Base-by-base conservation (phyloP, 2,888 invertebrate genomes). In the Agrochola litura region DNA sequence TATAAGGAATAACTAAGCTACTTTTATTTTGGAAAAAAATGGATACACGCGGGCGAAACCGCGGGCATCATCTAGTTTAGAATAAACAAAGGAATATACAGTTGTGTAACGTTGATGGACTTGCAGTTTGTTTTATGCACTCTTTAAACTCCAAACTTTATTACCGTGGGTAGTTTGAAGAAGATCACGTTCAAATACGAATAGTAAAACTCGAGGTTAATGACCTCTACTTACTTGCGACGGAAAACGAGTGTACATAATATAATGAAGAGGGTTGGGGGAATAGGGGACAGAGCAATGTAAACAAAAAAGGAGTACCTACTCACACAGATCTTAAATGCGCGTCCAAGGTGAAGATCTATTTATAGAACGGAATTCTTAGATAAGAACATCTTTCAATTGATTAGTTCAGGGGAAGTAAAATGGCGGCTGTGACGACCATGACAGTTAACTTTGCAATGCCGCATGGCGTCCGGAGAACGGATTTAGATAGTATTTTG, bases 81-180 rank as follows among this genome's bases (percentile, higher is more conserved):
- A 60, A 71, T 63, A 75, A 74, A 75, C 65, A 77, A 63, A 58
- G 63, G 30, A 22, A 66, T 30, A 69, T 73, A 74, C 73, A 83
- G 69, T 66, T 73, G 16, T 65, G 56, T 76, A 70, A 76, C 41
- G 58, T 72, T 85, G 67, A 82, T 82, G 77, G 65, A 72, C 49
- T 58, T 64, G 46, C 30, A 79, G 66, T 87, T 83, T 25, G 66
- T 76, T 85, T 79, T 85, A 87, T 83, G 64, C 49, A 77, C 46
- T 69, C 85, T 83, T 81, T 85, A 85, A 87, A 85, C 78, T 83
- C n/a, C 54, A 79, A 77, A 79, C 76, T 86, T 87, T 85, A 87
- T 74, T 74, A 76, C 77, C 69, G 58, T 10, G 70, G 73, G 78
- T 77, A 83, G 77, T 85, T 82, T 76, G 63, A 83, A 87, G 83